Evolutionary conservation across 2,888 invertebrate genomes (phyloP), one percentile per base, ranked within the genome.

Genomic region (Habrosyne pyritoides): DNA sequence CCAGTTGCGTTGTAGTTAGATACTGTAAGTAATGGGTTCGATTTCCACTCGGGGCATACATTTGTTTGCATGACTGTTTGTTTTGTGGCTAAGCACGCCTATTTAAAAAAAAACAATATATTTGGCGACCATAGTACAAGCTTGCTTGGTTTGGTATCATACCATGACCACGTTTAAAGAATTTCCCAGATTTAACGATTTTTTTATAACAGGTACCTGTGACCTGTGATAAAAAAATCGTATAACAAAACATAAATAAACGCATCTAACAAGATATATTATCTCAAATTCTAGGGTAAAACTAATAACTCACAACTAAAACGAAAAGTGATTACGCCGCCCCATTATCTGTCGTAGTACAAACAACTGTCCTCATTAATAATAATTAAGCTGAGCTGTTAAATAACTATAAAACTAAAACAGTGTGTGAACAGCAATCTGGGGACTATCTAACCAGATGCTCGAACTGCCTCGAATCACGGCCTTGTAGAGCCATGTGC

Each of bases 341-440:
- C 21, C 48, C 52, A 53, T 69, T 70, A 71, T 70, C 70, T 28
- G 22, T 64, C 59, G 59, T 67, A 64, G 66, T 55, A 66, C 69
- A 70, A 64, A 58, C 52, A 51, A 55, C 52, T 66, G 66, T 60
- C 64, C 67, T 71, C 66, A 66, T 73, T 71, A 67, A 69, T 67
- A 71, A 67, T 68, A 71, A 72, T 71, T 64, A 68, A 74, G 61
- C 55, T 21, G 22, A 49, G 52, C 52, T 33, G 56, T 50, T 55
- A 51, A 51, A 48, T 49, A 54, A 46, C 21, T 21, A 21, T 33
- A 47, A 47, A 47, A 47, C 22, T 57, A 55, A 52, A 57, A 53
- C 53, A 53, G 67, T 77, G 80, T 81, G 78, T 78, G 80, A 81
- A 81, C 73, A 60, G 67, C 55, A 78, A 79, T 75, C 77, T 70